A percentile compares a stretch with the other conserved stretches of the same genome.
phyloP scores from a whole-genome alignment of 2,797 vertebrate genomes.

The Poeciliopsis gracilis region DNA sequence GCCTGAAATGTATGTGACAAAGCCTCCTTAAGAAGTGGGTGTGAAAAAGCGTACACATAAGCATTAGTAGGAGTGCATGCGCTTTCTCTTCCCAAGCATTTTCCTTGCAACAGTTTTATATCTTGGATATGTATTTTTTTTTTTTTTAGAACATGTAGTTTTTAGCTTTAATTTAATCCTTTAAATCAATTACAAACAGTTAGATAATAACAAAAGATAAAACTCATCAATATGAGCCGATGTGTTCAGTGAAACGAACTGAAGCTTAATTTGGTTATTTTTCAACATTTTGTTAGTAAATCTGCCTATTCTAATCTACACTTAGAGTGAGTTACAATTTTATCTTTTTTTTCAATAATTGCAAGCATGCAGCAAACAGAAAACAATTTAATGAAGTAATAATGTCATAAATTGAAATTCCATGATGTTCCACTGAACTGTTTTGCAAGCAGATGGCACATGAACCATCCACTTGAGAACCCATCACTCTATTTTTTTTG shows the following conservation, averaged over 20 bases:
- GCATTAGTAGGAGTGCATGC: background rate
- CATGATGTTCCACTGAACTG: conserved; percentile 22
- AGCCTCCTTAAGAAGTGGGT: conserved; percentile 29
- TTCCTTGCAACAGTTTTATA: background rate
- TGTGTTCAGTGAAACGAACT: background rate
- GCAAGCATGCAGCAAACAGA: conserved; percentile 18
- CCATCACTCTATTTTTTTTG: conserved; percentile 43
- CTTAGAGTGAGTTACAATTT: conserved; percentile 14
- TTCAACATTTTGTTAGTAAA: background rate
- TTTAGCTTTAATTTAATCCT: background rate
- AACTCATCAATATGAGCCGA: background rate
- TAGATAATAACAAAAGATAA: background rate
- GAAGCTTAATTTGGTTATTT: background rate
- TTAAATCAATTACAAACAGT: background rate
- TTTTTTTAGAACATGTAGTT: background rate
- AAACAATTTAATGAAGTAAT: conserved; percentile 22
- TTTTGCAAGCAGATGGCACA: conserved; percentile 53
- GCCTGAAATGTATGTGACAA: conserved; percentile 29
- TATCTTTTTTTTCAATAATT: background rate
- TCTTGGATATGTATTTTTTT: background rate
- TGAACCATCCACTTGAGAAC: conserved; percentile 32
- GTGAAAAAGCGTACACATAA: conserved; percentile 18
- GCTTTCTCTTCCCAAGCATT: background rate
- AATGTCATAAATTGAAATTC: conserved; percentile 23
- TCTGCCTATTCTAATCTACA: conserved; percentile 16